Conservation (phyloP, 2,797 vertebrate genomes). For the Sciurus vulgaris region DNA sequence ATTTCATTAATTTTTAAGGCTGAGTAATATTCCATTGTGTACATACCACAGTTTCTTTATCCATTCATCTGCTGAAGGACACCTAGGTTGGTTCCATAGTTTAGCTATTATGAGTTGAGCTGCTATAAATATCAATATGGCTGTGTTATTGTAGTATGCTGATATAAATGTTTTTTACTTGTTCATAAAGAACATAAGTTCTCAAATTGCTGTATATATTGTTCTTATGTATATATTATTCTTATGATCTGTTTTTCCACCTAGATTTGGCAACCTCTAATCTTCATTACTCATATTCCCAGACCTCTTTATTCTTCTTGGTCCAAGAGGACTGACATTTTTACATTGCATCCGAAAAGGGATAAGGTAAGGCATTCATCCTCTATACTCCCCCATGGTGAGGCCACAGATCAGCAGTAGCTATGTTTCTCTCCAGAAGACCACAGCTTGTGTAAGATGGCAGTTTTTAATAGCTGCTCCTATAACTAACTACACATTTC, state of each 20-base stretch:
- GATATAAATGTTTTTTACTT: background rate
- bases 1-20: too few species aligned
- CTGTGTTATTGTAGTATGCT: too few species aligned
- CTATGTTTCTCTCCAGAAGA: background rate
- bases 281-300: background rate
- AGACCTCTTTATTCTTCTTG: background rate
- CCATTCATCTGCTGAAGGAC: too few species aligned
- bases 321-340: background rate
- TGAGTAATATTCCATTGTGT: too few species aligned
- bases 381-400: background rate
- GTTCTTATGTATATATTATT: background rate
- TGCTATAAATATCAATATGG: too few species aligned
- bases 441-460: background rate
- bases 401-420: background rate
- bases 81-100: too few species aligned
- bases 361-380: background rate
- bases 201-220: background rate
- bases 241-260: background rate
- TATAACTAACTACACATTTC: background rate
- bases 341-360: background rate
- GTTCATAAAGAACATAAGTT: background rate
- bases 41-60: too few species aligned
- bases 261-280: background rate
- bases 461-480: background rate
- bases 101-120: too few species aligned